phyloP scores from a whole-genome alignment of 37 sponge, comb jelly and placozoan genomes.

The Haliclona indistincta region DNA sequence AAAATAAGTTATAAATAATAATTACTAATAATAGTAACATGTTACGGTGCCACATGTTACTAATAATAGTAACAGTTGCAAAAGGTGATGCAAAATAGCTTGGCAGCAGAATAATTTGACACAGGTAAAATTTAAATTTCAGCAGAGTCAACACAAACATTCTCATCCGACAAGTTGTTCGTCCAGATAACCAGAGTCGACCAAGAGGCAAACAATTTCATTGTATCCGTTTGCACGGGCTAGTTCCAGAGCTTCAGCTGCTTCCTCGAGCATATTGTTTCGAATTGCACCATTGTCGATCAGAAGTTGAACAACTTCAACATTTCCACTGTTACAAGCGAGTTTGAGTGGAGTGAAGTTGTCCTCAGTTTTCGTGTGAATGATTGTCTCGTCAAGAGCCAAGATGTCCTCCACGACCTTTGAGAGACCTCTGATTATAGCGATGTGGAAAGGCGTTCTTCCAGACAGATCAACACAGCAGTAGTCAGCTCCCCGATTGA shows the following conservation, averaged over 20 bases:
- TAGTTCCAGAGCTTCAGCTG: conserved; percentile 45
- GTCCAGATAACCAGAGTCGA: conserved; percentile 67
- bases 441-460: conserved; percentile 67
- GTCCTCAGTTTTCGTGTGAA: conserved; percentile 36
- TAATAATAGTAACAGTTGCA: too few species aligned
- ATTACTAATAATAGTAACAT: too few species aligned
- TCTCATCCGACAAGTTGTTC: conserved; percentile 67
- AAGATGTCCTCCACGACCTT: conserved; percentile 58
- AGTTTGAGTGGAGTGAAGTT: conserved; percentile 50
- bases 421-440: conserved; percentile 45
- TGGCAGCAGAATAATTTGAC: too few species aligned
- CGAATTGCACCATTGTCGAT: conserved; percentile 74
- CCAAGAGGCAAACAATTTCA: conserved; percentile 63
- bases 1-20: too few species aligned
- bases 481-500: conserved; percentile 45
- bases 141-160: neutral
- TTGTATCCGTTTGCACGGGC: conserved; percentile 64
- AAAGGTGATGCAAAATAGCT: too few species aligned
- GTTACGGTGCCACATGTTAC: too few species aligned
- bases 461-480: conserved; percentile 28
- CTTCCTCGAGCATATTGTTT: conserved; percentile 68
- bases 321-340: conserved; percentile 57
- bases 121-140: too few species aligned
- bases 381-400: conserved; percentile 18
- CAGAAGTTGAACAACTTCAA: conserved; percentile 68